A percentile compares a stretch with the other conserved stretches of the same genome.
phyloP scores from a whole-genome alignment of 2,888 invertebrate genomes.

The Agapetus fuscipes region DNA sequence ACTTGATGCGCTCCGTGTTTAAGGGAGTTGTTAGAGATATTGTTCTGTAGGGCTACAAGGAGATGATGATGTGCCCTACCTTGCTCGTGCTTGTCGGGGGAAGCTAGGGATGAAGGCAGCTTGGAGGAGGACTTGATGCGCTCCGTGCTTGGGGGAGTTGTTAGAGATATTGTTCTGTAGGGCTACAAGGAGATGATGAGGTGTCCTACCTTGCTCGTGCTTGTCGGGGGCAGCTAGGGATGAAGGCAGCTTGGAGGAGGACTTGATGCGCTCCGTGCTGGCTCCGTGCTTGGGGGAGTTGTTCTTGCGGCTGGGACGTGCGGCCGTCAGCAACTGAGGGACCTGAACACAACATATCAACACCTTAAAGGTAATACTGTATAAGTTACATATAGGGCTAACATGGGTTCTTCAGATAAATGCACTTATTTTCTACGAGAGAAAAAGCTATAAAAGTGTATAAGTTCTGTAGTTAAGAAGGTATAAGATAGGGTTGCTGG shows the following conservation, averaged over 20 bases:
- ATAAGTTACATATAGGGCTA: too few species aligned
- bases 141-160: constrained; percentile 32
- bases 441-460: constrained; percentile 1
- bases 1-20: constrained; percentile 30
- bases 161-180: too few species aligned
- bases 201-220: constrained; percentile 32
- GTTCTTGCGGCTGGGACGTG: constrained; percentile 32
- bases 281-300: constrained; percentile 32
- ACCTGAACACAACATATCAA: constrained; percentile 31
- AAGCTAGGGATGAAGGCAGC: constrained; percentile 16
- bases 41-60: too few species aligned
- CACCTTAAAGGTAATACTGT: too few species aligned
- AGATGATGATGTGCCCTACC: too few species aligned
- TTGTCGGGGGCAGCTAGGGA: constrained; percentile 26
- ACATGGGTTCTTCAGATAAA: too few species aligned
- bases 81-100: constrained; percentile 31
- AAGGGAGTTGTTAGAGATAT: constrained; percentile 32
- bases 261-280: constrained; percentile 23
- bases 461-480: not conserved
- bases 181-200: too few species aligned
- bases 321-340: constrained; percentile 38
- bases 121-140: constrained; percentile 27
- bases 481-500: not conserved
- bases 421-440: too few species aligned
- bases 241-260: constrained; percentile 25